Evolutionary conservation across 92 coral and sea anemone species (phyloP).

Genomic region (Meandrina meandrites): DNA sequence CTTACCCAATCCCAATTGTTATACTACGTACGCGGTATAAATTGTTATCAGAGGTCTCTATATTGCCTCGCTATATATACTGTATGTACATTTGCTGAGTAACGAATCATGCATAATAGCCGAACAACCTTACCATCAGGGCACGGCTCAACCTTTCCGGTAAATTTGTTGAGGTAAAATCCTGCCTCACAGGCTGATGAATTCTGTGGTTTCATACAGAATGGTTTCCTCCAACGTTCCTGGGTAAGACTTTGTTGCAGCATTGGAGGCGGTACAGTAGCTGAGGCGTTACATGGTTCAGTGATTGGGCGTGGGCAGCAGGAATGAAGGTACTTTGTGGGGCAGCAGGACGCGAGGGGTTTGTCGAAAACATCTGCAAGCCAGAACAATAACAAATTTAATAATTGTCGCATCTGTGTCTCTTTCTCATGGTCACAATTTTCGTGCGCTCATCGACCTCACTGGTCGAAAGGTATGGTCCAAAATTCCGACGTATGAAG

Average conservation of each 20-base stretch:
- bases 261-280: not conserved
- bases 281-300: constrained; percentile 27
- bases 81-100: no score
- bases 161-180: constrained; percentile 35
- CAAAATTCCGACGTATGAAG: no score
- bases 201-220: constrained; percentile 69
- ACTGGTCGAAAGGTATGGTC: no score
- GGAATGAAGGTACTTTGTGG: constrained; percentile 24
- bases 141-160: constrained; percentile 35
- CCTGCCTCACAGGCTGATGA: constrained; percentile 66
- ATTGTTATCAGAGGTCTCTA: no score
- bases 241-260: no score
- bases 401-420: no score
- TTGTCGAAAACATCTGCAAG: constrained; percentile 37
- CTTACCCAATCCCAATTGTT: no score
- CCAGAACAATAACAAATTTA: not conserved
- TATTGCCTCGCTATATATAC: no score
- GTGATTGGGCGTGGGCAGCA: constrained; percentile 41
- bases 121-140: constrained; percentile 56
- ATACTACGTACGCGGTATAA: no score
- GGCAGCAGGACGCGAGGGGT: constrained; percentile 39
- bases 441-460: no score
- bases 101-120: not conserved
- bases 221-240: constrained; percentile 19
- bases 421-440: no score